Evolutionary conservation across 2,888 invertebrate species (phyloP).

Genomic region (Synergus japonicus): DNA sequence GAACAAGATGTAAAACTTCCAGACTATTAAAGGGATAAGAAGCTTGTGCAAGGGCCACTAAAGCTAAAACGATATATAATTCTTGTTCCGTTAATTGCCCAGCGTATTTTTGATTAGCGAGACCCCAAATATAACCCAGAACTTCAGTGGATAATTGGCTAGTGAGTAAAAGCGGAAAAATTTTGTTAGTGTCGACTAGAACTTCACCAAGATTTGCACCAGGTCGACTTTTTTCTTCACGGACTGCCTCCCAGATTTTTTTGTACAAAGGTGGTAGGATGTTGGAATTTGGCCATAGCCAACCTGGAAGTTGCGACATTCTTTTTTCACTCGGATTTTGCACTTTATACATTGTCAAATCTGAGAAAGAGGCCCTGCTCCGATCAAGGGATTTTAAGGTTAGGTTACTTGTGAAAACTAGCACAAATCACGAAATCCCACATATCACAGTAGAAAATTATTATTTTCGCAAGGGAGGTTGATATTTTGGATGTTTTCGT

Average conservation of each 20-base stretch:
- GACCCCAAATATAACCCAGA: constrained; percentile 78
- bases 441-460: neutral
- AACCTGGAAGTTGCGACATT: constrained; percentile 73
- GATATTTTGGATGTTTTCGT: constrained; percentile 2
- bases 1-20: constrained; percentile 71
- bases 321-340: constrained; percentile 56
- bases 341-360: constrained; percentile 16
- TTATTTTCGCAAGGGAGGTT: neutral
- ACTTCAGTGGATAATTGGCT: constrained; percentile 78
- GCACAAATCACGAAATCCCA: neutral
- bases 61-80: constrained; percentile 77
- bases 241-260: constrained; percentile 77
- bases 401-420: neutral
- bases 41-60: constrained; percentile 78
- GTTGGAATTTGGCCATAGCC: constrained; percentile 76
- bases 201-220: constrained; percentile 65
- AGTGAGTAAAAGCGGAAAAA: constrained; percentile 77
- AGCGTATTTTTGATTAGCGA: constrained; percentile 77
- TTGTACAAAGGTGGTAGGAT: constrained; percentile 75
- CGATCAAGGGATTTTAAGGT: constrained; percentile 12
- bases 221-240: constrained; percentile 67
- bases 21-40: constrained; percentile 72
- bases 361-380: neutral
- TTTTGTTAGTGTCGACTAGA: constrained; percentile 75
- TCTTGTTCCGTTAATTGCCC: constrained; percentile 78